phyloP scores from a whole-genome alignment of 2,888 invertebrate genomes.

The Gortyna flavago region DNA sequence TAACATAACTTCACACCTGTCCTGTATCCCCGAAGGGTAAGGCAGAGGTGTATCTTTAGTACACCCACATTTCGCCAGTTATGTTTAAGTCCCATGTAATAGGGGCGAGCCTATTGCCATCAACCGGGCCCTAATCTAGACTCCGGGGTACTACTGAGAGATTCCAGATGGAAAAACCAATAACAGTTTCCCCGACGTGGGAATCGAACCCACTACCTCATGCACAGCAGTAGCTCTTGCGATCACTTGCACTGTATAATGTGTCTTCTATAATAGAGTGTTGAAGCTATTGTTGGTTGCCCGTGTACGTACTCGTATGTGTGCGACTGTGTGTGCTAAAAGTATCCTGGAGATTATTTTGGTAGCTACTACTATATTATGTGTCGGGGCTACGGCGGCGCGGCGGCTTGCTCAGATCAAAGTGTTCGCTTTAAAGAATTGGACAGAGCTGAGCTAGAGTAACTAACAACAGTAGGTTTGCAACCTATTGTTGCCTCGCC shows the following conservation, averaged over 20 bases:
- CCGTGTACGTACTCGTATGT: background rate
- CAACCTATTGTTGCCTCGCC: too few relatives aligned
- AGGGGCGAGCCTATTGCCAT: background rate
- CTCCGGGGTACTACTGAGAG: background rate
- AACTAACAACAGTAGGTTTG: too few relatives aligned
- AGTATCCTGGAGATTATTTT: background rate
- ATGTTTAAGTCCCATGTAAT: background rate
- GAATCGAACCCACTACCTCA: background rate
- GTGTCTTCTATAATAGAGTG: background rate
- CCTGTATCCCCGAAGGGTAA: background rate
- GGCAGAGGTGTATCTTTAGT: background rate
- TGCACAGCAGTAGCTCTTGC: background rate
- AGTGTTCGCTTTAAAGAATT: conserved; percentile 20
- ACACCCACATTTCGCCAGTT: background rate
- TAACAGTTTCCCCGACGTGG: background rate
- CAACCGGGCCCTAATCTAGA: background rate
- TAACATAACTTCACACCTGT: background rate
- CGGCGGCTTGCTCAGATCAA: background rate
- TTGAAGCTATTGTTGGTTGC: conserved; percentile 6
- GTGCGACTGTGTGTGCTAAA: background rate
- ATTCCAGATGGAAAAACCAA: background rate
- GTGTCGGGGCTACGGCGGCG: background rate
- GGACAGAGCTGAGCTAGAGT: background rate
- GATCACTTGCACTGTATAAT: too few relatives aligned
- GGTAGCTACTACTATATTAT: background rate